A percentile compares a stretch with the other conserved stretches of the same genome.
phyloP scores from a whole-genome alignment of 2,797 vertebrate genomes.

The Platyrinchus mystaceus region DNA sequence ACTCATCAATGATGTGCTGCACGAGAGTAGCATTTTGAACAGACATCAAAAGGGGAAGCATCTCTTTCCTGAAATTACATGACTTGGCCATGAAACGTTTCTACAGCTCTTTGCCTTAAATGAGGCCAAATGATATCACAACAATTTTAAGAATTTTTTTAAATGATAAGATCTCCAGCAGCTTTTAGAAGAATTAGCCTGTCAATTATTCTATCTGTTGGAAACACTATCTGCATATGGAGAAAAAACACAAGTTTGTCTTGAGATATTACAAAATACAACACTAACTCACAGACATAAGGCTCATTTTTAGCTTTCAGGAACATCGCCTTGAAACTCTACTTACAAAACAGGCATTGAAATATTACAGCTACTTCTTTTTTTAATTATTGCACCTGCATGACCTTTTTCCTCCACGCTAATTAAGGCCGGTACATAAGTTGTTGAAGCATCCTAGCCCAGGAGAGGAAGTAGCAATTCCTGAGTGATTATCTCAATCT shows the following conservation, averaged over 20 bases:
- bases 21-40: neutral
- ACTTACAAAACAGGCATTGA: neutral
- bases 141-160: neutral
- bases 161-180: neutral
- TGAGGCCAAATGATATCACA: neutral
- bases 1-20: neutral
- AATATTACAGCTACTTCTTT: neutral
- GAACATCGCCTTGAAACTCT: neutral
- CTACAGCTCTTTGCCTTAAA: neutral
- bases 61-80: neutral
- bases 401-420: neutral
- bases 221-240: neutral
- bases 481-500: neutral
- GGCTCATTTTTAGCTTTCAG: slow-evolving; percentile 5
- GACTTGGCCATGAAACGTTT: neutral
- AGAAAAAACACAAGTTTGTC: neutral
- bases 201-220: neutral
- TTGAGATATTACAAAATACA: neutral
- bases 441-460: neutral
- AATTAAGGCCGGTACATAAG: neutral
- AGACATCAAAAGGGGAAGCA: neutral
- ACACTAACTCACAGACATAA: neutral
- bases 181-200: neutral
- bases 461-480: neutral
- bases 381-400: neutral